These are phyloP conservation scores for Philaethria dido DNA, from an alignment of 2,888 invertebrate genomes.

Conservation along the genomic window DNA sequence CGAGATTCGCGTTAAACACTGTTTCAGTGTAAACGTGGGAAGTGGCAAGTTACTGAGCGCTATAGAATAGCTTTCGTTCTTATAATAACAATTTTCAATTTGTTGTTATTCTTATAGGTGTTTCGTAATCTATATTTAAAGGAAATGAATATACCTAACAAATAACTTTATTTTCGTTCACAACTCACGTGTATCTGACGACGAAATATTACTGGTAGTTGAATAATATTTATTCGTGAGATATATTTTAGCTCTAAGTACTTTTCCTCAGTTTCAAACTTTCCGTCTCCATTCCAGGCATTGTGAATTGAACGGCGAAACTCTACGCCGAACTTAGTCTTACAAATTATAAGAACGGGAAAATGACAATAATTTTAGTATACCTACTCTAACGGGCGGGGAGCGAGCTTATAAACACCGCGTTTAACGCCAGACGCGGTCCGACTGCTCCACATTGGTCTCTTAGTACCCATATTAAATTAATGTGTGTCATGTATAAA, in stretches of 20 bases:
- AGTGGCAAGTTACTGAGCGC: conserved; percentile 65
- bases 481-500: too few relatives aligned
- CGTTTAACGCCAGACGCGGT: too few relatives aligned
- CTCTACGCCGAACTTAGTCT: too few relatives aligned
- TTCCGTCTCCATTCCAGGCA: too few relatives aligned
- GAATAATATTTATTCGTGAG: background rate
- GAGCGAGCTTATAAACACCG: too few relatives aligned
- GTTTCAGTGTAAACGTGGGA: conserved; percentile 65
- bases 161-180: conserved; percentile 23
- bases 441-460: too few relatives aligned
- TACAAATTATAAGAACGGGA: too few relatives aligned
- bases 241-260: background rate
- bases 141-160: conserved; percentile 18
- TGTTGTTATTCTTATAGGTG: conserved; percentile 40
- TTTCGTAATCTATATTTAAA: conserved; percentile 33
- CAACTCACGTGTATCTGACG: background rate
- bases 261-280: too few relatives aligned
- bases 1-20: conserved; percentile 63
- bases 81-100: conserved; percentile 47
- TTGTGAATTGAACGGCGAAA: too few relatives aligned
- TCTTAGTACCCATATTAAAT: too few relatives aligned
- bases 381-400: too few relatives aligned
- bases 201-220: background rate
- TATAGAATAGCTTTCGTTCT: conserved; percentile 47
- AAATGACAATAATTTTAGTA: too few relatives aligned